Evolutionary conservation across 2,797 vertebrate species (phyloP), one percentile per base, ranked within the genome.

Genomic region (Muscicapa striata): DNA sequence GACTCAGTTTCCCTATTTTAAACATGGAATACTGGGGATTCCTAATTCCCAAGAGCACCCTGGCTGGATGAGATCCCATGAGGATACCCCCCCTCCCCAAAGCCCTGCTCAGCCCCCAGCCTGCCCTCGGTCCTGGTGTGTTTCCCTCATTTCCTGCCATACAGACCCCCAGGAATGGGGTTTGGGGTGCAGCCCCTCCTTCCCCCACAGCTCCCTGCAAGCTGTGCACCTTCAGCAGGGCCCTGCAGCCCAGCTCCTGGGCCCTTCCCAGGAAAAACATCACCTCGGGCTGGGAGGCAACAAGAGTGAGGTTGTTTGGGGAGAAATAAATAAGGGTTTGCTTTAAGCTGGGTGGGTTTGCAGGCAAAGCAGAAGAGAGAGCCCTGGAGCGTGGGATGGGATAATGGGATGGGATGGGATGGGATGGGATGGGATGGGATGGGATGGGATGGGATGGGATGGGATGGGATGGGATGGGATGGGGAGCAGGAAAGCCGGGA

Each of bases 181-280:
- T n/a, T 13, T 6, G 45, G 38, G 55, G 7, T 1, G 2, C 43
- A 88, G 48, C 29, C 32, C 69, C 57, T 3, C 0, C 8, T 13
- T 3, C 13, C 51, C 68, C 41, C 34, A 3, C 1, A 1, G 40
- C 22, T 74, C 77, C 61, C 41, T 11, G 16, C 23, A 3, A 18
- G 54, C 80, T 8, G 17, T 43, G 81, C 20, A 13, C 57, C 27
- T 0, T 45, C 14, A 6, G 74, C 84, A 79, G 75, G 22, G 45
- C 45, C 45, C 80, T 29, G 57, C 75, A 27, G 4, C 23, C 27
- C 64, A 6, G 55, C 77, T 45, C 84, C 66, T 91, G 93, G 91
- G 84, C 54, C 81, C 69, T 89, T 70, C 87, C 91, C 94, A 94
- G 94, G 83, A 94, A 93, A 94, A 96, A 93, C 8, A 90, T 10